These are phyloP conservation scores for Chinchilla lanigera DNA, from an alignment of 2,113 vertebrate genomes.

Conservation along the genomic window DNA sequence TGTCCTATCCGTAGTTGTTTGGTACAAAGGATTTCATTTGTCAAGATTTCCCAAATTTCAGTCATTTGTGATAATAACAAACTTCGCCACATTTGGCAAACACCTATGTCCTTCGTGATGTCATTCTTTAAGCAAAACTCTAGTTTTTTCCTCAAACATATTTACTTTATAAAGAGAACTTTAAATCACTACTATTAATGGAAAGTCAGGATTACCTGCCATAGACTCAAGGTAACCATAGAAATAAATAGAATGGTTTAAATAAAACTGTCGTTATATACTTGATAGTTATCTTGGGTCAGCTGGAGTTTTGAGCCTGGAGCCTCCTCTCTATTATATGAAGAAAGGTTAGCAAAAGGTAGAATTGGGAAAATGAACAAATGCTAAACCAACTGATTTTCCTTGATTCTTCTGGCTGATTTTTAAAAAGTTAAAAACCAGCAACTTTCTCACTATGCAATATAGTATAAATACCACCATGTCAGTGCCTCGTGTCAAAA, in stretches of 20 bases:
- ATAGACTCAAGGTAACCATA: background rate
- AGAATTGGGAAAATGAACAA: background rate
- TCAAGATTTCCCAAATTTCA: background rate
- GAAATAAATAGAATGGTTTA: background rate
- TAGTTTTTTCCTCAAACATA: background rate
- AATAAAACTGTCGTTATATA: too few species aligned
- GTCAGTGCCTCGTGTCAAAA: background rate
- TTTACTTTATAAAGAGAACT: background rate
- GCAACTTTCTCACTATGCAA: background rate
- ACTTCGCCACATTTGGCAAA: background rate
- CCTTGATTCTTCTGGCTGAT: background rate
- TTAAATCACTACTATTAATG: background rate
- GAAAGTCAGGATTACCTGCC: background rate
- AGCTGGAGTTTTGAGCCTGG: background rate
- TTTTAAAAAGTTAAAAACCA: conserved; percentile 27
- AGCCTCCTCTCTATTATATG: background rate
- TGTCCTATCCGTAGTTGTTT: too few species aligned
- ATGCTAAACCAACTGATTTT: background rate
- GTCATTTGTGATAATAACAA: background rate
- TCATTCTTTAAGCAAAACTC: background rate
- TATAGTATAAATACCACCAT: background rate
- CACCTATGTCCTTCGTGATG: background rate
- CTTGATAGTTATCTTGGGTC: background rate
- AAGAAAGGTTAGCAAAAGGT: background rate
- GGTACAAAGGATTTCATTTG: background rate